Base-by-base conservation (phyloP, 1,140 invertebrate species). In the Brachionus plicatilis region DNA sequence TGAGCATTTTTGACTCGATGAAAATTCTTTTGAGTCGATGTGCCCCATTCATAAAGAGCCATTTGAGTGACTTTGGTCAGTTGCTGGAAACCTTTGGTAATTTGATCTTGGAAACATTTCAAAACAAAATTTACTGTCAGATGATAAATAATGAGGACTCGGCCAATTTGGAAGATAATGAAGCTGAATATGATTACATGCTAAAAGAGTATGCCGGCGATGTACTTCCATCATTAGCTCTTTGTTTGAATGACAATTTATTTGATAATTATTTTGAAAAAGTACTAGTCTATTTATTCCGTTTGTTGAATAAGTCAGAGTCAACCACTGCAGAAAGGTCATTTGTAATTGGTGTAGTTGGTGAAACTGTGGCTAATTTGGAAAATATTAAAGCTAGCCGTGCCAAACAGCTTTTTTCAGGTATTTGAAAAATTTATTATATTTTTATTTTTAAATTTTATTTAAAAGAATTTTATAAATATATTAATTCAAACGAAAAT, bases 171-270 rank as follows among this genome's bases (percentile, higher is more conserved):
- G 53, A 65, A 65, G 79, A 68, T 27, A 47, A 82, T 24, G 53
- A 82, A 17, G 79, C 79, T 47, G 79, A 82, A 41, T 82, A 65
- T 68, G 79, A 82, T 47, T 82, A 82, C 27, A 82, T 82, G 79
- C 53, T 82, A 20, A 82, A 82, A 45, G 79, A 82, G 27, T 82
- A 82, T 82, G 79, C 79, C 11, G 79, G 79, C 11, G 79, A 82
- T 68, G 79, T 82, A 3, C 24, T 82, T 12, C 79, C 79, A 41
- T 82, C 79, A 12, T n/a, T 82, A 11, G 79, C 79, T 37, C 33
- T 82, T 9, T 65, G 53, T 65, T 29, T 82, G 12, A 60, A 43
- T 43, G 14, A 82, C 5, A 56, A 24, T 27, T 9, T 65, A 37
- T 82, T 82, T 68, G 79, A 82, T 27, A 68, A 60, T 68, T 82